Percentiles rank a stretch among this genome's conserved stretches.
Evolutionary conservation across 1,140 invertebrate genomes (phyloP).

Genomic region (Apis florea): DNA sequence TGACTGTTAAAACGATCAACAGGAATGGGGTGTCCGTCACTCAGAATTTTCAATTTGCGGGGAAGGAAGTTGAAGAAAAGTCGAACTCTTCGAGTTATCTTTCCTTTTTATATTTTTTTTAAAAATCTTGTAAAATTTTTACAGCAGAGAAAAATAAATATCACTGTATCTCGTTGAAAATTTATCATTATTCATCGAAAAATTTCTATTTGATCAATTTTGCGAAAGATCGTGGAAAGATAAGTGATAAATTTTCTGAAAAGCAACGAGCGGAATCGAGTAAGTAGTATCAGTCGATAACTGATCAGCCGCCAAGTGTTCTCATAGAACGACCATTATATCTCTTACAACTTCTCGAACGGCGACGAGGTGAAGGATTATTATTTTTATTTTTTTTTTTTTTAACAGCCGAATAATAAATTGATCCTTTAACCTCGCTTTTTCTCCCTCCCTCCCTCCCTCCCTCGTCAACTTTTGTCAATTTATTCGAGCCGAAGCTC

Average conservation of each 20-base stretch:
- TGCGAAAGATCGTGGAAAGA: too few species aligned
- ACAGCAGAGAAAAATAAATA: too few species aligned
- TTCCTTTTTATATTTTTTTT: neutral
- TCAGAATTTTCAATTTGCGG: conserved; percentile 12
- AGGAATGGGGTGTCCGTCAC: conserved; percentile 21
- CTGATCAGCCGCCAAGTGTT: neutral
- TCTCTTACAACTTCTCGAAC: neutral
- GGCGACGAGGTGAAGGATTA: too few species aligned
- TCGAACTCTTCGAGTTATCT: neutral
- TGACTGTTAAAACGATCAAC: conserved; percentile 15
- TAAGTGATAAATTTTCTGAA: too few species aligned
- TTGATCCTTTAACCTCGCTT: too few species aligned
- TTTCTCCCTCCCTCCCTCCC: neutral
- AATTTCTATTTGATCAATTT: too few species aligned
- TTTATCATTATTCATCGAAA: too few species aligned
- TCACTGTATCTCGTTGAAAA: too few species aligned
- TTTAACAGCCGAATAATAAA: too few species aligned
- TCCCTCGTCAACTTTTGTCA: neutral
- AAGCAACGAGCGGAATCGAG: too few species aligned
- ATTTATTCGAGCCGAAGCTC: neutral
- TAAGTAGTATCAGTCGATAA: neutral
- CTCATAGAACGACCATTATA: neutral
- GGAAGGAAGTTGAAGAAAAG: neutral
- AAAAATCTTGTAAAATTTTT: neutral
- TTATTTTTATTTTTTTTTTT: too few species aligned